Percentiles rank a stretch among this genome's conserved stretches.
Conservation (phyloP, 2,113 vertebrate genomes). For the Speoplatyrhinus poulsoni region DNA sequence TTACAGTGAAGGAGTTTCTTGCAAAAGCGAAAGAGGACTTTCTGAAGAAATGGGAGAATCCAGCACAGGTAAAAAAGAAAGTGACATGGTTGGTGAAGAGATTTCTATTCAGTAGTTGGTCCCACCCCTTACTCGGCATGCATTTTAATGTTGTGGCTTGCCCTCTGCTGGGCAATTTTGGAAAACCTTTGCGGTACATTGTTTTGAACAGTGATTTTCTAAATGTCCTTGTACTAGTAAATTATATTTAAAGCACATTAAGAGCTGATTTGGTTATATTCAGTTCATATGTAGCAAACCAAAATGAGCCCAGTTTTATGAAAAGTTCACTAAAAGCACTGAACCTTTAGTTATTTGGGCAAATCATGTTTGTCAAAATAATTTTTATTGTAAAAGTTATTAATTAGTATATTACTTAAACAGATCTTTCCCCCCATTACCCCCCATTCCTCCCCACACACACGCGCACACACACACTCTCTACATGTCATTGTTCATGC, state of each 20-base stretch:
- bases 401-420: too few species aligned
- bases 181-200: not conserved
- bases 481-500: too few species aligned
- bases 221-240: not conserved
- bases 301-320: too few species aligned
- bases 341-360: too few species aligned
- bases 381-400: too few species aligned
- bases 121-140: not conserved
- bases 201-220: not conserved
- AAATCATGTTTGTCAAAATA: too few species aligned
- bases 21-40: conserved; percentile 97
- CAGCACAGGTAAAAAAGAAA: conserved; percentile 77
- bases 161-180: conserved; percentile 68
- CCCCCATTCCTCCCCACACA: too few species aligned
- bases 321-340: too few species aligned
- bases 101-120: not conserved
- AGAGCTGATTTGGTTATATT: not conserved
- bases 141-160: conserved; percentile 23
- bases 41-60: conserved; percentile 94
- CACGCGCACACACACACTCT: too few species aligned
- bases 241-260: not conserved
- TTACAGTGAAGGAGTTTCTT: conserved; percentile 92
- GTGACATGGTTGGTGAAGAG: not conserved
- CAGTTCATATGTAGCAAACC: not conserved
- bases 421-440: too few species aligned